Base-by-base conservation (phyloP, 2,797 vertebrate species). In the Delichon dasypus region DNA sequence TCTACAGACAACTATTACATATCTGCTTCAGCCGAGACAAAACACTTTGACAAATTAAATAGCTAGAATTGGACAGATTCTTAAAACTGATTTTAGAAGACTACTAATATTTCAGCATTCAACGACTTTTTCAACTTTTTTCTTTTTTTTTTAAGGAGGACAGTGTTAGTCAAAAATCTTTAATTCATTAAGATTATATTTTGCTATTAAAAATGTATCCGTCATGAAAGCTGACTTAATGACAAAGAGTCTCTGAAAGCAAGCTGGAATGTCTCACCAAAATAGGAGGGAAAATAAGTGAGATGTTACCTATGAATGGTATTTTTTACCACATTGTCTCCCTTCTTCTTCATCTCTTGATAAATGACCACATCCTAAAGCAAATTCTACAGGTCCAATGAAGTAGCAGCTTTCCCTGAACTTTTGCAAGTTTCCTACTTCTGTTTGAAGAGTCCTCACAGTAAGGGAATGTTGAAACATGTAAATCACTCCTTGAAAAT, bases 401-500 rank as follows among this genome's bases (percentile, higher is more conserved):
- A 55, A 67, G 42, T 87, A 82, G 15, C 26, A 86, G 5, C 16
- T 66, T 95, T 93, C 65, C 38, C 27, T 87, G 48, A 90, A 71
- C 26, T 53, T 93, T 29, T 20, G 22, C 40, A 93, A 91, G 54
- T 83, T 90, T 92, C 27, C 47, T 76, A 16, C 8, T 92, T 80
- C 32, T 16, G 11, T 76, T n/a, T 86, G 22, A 95, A 91, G n/a
- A 32, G 4, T 20, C 16, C 8, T 45, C 62, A 61, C 27, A 61
- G 47, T 66, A 73, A 90, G 21, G 13, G 83, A 73, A 57, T 62
- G 30, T 36, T 86, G 72, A 93, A 96, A 94, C 16, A 50, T 36
- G 15, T 51, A 94, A 95, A 92, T 90, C 36, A 73, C 10, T 80
- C 62, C 47, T 85, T 83, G 68, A 93, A 91, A 95, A 92, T 79